These are phyloP conservation scores for Semaprochilodus insignis DNA, from an alignment of 2,797 vertebrate species.

Conservation along the genomic window DNA sequence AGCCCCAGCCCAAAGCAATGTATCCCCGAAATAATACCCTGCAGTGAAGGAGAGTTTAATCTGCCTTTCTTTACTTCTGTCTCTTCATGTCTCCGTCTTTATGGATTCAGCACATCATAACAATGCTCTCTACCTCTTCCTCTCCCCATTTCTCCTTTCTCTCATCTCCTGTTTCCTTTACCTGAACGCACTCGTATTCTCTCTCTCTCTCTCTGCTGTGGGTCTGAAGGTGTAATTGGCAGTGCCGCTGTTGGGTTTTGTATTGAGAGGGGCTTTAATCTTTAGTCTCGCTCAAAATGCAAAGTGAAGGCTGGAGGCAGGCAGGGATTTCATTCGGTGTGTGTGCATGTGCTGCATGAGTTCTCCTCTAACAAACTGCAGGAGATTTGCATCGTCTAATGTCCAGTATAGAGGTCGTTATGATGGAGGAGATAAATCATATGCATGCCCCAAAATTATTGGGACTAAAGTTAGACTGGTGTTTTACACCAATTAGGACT, in stretches of 20 bases:
- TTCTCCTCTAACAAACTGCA: slow-evolving; percentile 46
- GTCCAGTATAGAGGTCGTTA: slow-evolving; percentile 6
- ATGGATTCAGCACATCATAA: slow-evolving; percentile 18
- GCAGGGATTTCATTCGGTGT: slow-evolving; percentile 57
- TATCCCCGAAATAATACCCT: neutral
- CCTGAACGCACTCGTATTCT: slow-evolving; percentile 34
- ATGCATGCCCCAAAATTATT: no score
- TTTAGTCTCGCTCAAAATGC: slow-evolving; percentile 77
- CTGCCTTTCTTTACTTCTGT: slow-evolving; percentile 8
- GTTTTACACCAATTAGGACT: neutral
- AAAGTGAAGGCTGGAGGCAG: slow-evolving; percentile 71
- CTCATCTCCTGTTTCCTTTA: slow-evolving; percentile 18
- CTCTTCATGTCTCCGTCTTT: slow-evolving; percentile 15
- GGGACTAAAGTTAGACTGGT: neutral
- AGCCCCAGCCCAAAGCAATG: neutral
- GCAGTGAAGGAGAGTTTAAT: neutral
- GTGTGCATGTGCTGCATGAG: slow-evolving; percentile 29
- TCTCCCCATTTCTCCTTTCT: slow-evolving; percentile 2
- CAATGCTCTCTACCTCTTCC: slow-evolving; percentile 10
- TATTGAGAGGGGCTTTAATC: slow-evolving; percentile 78
- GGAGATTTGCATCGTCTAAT: slow-evolving; percentile 44
- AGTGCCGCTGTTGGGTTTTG: slow-evolving; percentile 68
- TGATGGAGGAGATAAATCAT: neutral
- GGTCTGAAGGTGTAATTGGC: slow-evolving; percentile 75
- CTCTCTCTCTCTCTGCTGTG: slow-evolving; percentile 19